Base-by-base conservation (phyloP, 2,888 invertebrate genomes). In the Tipula lateralis region DNA sequence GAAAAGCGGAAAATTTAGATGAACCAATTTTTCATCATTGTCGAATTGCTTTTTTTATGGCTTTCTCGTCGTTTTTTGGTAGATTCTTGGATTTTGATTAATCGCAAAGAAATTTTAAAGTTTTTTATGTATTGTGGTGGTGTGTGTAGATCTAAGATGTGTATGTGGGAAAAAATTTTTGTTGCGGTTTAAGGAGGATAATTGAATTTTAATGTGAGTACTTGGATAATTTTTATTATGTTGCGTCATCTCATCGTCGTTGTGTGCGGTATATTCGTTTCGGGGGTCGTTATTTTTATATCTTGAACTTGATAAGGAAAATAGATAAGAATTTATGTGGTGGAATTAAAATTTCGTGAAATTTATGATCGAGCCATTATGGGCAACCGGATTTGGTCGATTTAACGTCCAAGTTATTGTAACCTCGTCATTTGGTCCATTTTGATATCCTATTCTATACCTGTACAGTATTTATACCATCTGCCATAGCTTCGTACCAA, bases 1-100 rank as follows among this genome's bases (percentile, higher is more conserved):
- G 24, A 66, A 66, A 66, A 24, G 66, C 24, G 66, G 24, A 66
- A 66, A 24, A 66, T 66, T 66, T 19, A 12, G 66, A 66, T 24
- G 66, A 66, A 66, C 66, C 24, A 66, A 66, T 66, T 66, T 66
- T 66, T 66, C 66, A 66, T 66, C 66, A 66, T 66, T 66, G 66
- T 66, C 24, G 66, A 24, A 66, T 66, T 66, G 66, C 66, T 66
- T 66, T 66, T 32, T 50, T 66, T 66, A 66, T 66, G 24, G 9
- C 66, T 24, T 66, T 66, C 4, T 50, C 12, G 16, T 16, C 16
- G n/a, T 44, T 19, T 44, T 44, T 19, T 24, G 13, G 19, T 66
- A 66, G 66, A 66, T 66, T 24, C 66, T 66, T 13, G 66, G 66
- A 66, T 66, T 66, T 66, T 66, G 66, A 66, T 66, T 66, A 66